Evolutionary conservation across 2,113 vertebrate genomes (phyloP), one percentile per base, ranked within the genome.

Genomic region (Eulacestoma nigropectus): DNA sequence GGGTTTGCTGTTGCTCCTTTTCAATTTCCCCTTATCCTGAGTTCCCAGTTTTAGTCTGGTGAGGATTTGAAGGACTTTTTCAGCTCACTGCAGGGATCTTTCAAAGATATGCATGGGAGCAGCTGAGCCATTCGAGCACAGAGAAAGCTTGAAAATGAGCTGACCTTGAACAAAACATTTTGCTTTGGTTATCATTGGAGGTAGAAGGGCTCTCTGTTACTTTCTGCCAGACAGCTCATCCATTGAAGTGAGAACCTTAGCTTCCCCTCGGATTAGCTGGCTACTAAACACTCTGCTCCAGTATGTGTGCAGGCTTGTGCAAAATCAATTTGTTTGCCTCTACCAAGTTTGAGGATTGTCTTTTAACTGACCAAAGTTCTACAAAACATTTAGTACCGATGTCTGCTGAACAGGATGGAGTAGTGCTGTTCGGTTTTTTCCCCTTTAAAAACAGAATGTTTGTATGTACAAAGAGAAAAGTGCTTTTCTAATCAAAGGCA

Each of bases 101-200:
- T 69, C 63, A 85, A 84, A 94, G 70, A 70, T 90, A 92, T 87
- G 87, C 80, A 83, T 52, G 72, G 63, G 39, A 90, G 65, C 80
- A 92, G 69, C 90, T 95, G 81, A 94, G 57, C 83, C 57, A 29
- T 83, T 92, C 92, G 55, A 89, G 50, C 64, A 41, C 29, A 72
- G 67, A 81, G 68, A 78, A 92, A 10, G 79, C 90, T 80, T 94
- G 90, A 90, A 97, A 96, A 94, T 87, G 57, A 96, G 84, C 77
- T 95, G 74, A 81, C 82, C 75, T 91, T 92, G 84, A 93, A 60
- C 60, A 94, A 95, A 95, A 74, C 59, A 65, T 92, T 96, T 95
- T 89, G 57, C 82, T 93, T 91, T 93, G 79, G 81, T 86, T 93
- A 77, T 84, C 8, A 1, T 30, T 81, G 60, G 79, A 92, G 63